These are phyloP conservation scores for Oncorhynchus mykiss DNA, from an alignment of 2,113 vertebrate genomes.

Conservation along the genomic window DNA sequence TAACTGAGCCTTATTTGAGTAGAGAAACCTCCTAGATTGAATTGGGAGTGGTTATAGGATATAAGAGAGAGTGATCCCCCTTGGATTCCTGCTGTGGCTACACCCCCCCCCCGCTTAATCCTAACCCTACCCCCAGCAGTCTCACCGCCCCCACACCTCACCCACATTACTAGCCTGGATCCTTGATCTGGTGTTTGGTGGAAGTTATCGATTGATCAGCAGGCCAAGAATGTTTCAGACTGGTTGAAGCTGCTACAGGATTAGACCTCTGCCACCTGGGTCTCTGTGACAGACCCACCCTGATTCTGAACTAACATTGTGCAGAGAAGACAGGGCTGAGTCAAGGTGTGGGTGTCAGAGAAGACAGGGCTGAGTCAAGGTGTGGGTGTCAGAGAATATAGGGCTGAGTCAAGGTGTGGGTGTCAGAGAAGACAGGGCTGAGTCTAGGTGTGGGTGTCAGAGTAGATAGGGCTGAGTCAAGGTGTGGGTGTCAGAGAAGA, in stretches of 20 bases:
- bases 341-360: too few relatives aligned
- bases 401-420: too few relatives aligned
- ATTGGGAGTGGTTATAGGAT: slow-evolving; percentile 28
- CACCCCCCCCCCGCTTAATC: neutral
- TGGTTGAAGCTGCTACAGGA: slow-evolving; percentile 25
- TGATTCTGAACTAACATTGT: neutral
- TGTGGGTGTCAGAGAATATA: too few relatives aligned
- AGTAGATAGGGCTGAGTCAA: neutral
- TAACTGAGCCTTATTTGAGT: slow-evolving; percentile 35
- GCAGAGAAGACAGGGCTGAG: neutral
- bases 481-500: neutral
- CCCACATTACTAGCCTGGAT: neutral
- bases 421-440: too few relatives aligned
- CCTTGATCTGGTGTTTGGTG: slow-evolving; percentile 6
- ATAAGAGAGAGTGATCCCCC: slow-evolving; percentile 9
- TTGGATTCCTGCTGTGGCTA: slow-evolving; percentile 11
- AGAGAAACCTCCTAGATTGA: slow-evolving; percentile 38
- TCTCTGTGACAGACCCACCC: neutral
- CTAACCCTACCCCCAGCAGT: neutral
- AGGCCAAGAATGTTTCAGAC: slow-evolving; percentile 16
- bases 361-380: too few relatives aligned
- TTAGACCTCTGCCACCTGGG: slow-evolving; percentile 33
- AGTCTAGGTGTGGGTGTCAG: neutral
- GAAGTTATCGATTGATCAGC: slow-evolving; percentile 30
- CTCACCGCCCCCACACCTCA: neutral